Conservation (phyloP, 2,113 vertebrate genomes). For the Pampusana beccarii region DNA sequence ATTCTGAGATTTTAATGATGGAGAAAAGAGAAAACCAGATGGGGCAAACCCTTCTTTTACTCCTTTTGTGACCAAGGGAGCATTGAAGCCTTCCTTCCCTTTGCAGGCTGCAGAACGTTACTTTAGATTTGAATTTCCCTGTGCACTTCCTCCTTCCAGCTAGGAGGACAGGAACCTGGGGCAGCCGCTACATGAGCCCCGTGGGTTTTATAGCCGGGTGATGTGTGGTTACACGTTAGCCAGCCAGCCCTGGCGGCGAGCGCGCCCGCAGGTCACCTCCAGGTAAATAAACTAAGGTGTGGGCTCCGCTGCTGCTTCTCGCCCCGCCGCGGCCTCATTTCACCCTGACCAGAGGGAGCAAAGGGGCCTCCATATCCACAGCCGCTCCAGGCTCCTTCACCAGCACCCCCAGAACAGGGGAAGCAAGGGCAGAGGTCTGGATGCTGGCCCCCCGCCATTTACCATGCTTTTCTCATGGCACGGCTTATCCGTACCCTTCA, state of each 20-base stretch:
- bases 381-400: rapidly evolving
- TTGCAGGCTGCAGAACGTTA: not conserved
- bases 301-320: rapidly evolving
- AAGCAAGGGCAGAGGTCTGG: not conserved
- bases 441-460: too few species aligned
- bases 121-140: not conserved
- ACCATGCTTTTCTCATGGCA: rapidly evolving
- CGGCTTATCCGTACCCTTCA: rapidly evolving
- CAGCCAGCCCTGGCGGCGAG: not conserved
- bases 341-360: rapidly evolving
- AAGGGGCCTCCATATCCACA: rapidly evolving
- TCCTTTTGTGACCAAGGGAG: rapidly evolving
- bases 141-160: not conserved
- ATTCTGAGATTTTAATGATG: not conserved
- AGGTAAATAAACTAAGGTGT: not conserved
- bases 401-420: rapidly evolving
- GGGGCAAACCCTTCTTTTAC: not conserved
- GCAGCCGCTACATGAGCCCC: not conserved
- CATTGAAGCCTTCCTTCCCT: not conserved
- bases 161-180: rapidly evolving
- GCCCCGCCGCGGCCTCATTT: rapidly evolving
- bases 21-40: not conserved
- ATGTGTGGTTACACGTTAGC: not conserved
- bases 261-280: not conserved
- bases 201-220: not conserved